phyloP scores from a whole-genome alignment of 2,797 vertebrate species.

The Enteromius thamalakanensis region DNA sequence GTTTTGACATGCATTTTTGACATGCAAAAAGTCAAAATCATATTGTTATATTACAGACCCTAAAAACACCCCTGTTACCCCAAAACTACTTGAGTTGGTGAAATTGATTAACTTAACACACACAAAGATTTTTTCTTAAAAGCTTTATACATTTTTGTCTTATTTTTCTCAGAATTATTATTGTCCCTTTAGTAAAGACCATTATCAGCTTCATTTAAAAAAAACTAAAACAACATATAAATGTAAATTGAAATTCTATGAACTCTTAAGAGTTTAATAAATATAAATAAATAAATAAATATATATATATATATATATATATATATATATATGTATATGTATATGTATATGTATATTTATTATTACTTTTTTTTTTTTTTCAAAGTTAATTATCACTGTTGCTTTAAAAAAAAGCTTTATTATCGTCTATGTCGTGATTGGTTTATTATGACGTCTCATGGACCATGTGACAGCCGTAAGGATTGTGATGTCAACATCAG shows the following conservation, averaged over 20 bases:
- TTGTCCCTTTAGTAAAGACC: background rate
- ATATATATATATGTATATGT: too few species aligned
- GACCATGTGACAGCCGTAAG: conserved; percentile 34
- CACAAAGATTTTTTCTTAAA: background rate
- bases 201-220: background rate
- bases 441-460: conserved; percentile 14
- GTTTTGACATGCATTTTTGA: too few species aligned
- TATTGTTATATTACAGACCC: background rate
- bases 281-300: too few species aligned
- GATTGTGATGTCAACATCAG: conserved; percentile 16
- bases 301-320: too few species aligned
- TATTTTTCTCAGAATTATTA: background rate
- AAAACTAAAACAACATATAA: background rate
- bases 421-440: background rate
- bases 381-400: background rate
- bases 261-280: background rate
- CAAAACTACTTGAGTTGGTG: background rate
- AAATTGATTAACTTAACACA: background rate
- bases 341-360: too few species aligned
- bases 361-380: background rate
- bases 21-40: background rate
- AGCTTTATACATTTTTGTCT: background rate
- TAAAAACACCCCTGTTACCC: background rate
- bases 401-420: background rate
- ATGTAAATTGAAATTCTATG: background rate